Evolutionary conservation across 2,888 invertebrate species (phyloP), one percentile per base, ranked within the genome.

Genomic region (Oscheius sp.): DNA sequence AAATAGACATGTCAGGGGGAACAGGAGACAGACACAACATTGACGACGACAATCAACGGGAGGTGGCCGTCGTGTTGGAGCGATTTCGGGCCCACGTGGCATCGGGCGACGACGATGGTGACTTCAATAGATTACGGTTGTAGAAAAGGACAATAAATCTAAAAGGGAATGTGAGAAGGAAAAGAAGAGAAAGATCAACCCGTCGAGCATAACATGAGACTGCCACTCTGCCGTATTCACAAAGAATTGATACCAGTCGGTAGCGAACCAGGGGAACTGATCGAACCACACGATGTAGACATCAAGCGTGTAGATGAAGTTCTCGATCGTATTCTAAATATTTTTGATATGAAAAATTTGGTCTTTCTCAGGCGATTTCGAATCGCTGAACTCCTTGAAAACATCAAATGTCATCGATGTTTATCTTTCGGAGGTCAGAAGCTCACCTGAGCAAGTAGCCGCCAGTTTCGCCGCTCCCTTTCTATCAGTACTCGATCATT

Each of bases 191-290:
- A n/a, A 18, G 25, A 52, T 52, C 18, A 7, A 66, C 66, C 66
- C 66, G 49, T 66, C 66, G n/a, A 66, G n/a, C 66, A 66, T 66
- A 27, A 35, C 35, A 66, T 66, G 66, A 1, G 29, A 27, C 12
- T 66, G 66, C 66, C 66, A 66, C n/a, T 27, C 16, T 16, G 49
- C 66, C 2, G 52, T 52, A 18, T 66, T 66, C 13, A 66, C 25
- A 6, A 66, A n/a, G 21, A 66, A 66, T 27, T 66, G 66, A 16
- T 66, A 66, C 66, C 66, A 66, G 9, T 16, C 27, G n/a, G 46
- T 27, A 5, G 16, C 35, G 21, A 49, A 66, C 66, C 66, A 66
- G 13, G 66, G 35, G 46, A 63, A 23, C 27, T 9, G 13, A n/a
- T 61, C 7, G 29, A 66, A 13, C n/a, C 18, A 23, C n/a, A 66